These are phyloP conservation scores for Lutjanus campechanus DNA, from an alignment of 2,797 vertebrate genomes.

Conservation along the genomic window DNA sequence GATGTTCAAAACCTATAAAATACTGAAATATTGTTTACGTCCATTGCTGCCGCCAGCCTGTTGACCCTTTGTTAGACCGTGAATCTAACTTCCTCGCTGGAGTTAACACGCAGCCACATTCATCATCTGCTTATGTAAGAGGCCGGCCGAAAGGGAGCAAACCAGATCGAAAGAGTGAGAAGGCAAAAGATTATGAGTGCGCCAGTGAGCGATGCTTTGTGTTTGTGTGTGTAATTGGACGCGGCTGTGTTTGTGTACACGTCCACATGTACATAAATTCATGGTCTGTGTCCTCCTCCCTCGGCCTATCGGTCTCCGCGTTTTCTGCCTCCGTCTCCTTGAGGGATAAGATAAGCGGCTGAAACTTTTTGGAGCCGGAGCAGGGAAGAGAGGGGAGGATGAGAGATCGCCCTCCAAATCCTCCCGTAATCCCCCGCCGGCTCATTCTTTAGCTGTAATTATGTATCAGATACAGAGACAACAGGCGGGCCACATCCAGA, in stretches of 20 bases:
- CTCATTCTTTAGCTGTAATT: constrained; percentile 70
- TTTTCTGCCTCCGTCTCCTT: constrained; percentile 60
- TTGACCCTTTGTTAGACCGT: constrained; percentile 29
- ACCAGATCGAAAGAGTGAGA: constrained; percentile 19
- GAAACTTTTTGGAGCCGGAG: constrained; percentile 62
- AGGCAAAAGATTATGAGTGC: constrained; percentile 49
- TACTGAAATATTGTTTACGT: constrained; percentile 17
- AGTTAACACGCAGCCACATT: constrained; percentile 32
- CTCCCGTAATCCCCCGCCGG: constrained; percentile 61
- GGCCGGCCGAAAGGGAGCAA: constrained; percentile 31
- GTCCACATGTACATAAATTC: constrained; percentile 41
- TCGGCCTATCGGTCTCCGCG: constrained; percentile 34
- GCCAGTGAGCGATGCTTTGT: constrained; percentile 30
- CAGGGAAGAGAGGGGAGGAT: constrained; percentile 36
- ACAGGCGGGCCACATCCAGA: constrained; percentile 43
- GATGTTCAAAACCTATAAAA: constrained; percentile 26
- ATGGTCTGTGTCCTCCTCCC: constrained; percentile 28
- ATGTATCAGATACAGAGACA: constrained; percentile 67
- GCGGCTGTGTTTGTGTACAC: constrained; percentile 57
- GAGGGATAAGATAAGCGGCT: constrained; percentile 64
- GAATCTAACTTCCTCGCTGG: constrained; percentile 20
- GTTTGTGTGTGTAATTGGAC: constrained; percentile 60
- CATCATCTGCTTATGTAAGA: constrained; percentile 60
- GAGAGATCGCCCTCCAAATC: constrained; percentile 66
- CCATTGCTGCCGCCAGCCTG: constrained; percentile 1